Evolutionary conservation across 1,140 invertebrate genomes (phyloP).

Genomic region (Drosophila triauraria): DNA sequence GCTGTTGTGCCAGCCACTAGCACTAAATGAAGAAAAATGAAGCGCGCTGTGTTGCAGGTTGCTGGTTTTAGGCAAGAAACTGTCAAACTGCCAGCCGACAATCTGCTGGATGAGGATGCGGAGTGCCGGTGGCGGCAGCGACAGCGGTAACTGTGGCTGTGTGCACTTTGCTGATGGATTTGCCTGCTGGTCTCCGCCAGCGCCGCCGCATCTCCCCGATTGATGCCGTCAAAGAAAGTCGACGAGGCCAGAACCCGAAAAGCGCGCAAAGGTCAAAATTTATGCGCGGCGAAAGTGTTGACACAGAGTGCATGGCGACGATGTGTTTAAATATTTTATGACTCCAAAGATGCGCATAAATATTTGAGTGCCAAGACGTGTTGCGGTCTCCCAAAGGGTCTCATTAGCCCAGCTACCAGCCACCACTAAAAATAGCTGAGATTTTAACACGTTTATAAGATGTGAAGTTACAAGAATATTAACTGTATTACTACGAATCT

Average conservation of each 20-base stretch:
- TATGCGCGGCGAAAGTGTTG: slow-evolving; percentile 71
- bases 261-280: slow-evolving; percentile 69
- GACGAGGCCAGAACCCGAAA: slow-evolving; percentile 32
- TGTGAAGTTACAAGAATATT: neutral
- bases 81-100: slow-evolving; percentile 46
- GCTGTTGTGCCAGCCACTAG: slow-evolving; percentile 50
- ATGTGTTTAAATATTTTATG: slow-evolving; percentile 78
- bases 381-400: slow-evolving; percentile 36
- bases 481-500: too few species aligned
- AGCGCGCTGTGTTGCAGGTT: slow-evolving; percentile 22
- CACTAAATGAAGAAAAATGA: slow-evolving; percentile 78
- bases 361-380: slow-evolving; percentile 78
- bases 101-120: neutral
- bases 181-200: slow-evolving; percentile 15
- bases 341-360: slow-evolving; percentile 56
- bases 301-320: slow-evolving; percentile 72
- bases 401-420: slow-evolving; percentile 10
- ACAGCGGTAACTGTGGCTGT: slow-evolving; percentile 36
- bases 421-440: slow-evolving; percentile 44
- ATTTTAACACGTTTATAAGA: slow-evolving; percentile 15
- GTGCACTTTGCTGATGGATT: slow-evolving; percentile 72
- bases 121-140: slow-evolving; percentile 13
- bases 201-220: slow-evolving; percentile 43
- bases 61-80: slow-evolving; percentile 52
- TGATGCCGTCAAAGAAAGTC: slow-evolving; percentile 52